Percentiles rank a stretch among this genome's conserved stretches.
Conservation (phyloP, 2,888 invertebrate species). For the Drosophila basisetae region DNA sequence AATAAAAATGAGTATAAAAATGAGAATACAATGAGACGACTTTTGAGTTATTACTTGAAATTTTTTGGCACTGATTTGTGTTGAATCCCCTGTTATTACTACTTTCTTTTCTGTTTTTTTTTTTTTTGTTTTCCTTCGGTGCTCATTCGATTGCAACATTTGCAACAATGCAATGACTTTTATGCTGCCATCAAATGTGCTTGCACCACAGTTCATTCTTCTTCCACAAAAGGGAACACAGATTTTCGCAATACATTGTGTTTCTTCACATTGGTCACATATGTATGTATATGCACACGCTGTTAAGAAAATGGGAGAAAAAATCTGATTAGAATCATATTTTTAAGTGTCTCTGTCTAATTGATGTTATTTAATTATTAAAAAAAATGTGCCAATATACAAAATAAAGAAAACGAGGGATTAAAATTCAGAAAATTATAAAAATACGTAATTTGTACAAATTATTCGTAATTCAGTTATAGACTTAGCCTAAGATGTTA, state of each 20-base stretch:
- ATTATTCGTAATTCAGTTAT: neutral
- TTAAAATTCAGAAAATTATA: neutral
- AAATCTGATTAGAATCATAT: neutral
- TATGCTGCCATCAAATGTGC: slow-evolving; percentile 67
- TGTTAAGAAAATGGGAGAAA: neutral
- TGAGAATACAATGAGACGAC: slow-evolving; percentile 67
- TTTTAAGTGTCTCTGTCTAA: neutral
- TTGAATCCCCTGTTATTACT: slow-evolving; percentile 14
- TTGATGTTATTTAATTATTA: neutral
- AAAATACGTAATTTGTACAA: neutral
- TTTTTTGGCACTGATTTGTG: slow-evolving; percentile 72
- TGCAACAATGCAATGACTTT: slow-evolving; percentile 75
- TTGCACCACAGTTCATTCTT: slow-evolving; percentile 48
- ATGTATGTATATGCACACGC: neutral
- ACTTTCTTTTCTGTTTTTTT: too few species aligned
- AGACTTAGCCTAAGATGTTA: neutral
- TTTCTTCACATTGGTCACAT: slow-evolving; percentile 11
- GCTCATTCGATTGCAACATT: slow-evolving; percentile 49
- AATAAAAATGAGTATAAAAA: slow-evolving; percentile 74
- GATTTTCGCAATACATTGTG: slow-evolving; percentile 24
- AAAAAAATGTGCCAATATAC: neutral
- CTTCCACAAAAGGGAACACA: slow-evolving; percentile 5
- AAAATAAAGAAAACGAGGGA: neutral
- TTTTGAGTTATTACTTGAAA: slow-evolving; percentile 70
- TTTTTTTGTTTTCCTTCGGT: slow-evolving; percentile 19